Base-by-base conservation (phyloP, 2,113 vertebrate genomes). In the Myocastor coypus region DNA sequence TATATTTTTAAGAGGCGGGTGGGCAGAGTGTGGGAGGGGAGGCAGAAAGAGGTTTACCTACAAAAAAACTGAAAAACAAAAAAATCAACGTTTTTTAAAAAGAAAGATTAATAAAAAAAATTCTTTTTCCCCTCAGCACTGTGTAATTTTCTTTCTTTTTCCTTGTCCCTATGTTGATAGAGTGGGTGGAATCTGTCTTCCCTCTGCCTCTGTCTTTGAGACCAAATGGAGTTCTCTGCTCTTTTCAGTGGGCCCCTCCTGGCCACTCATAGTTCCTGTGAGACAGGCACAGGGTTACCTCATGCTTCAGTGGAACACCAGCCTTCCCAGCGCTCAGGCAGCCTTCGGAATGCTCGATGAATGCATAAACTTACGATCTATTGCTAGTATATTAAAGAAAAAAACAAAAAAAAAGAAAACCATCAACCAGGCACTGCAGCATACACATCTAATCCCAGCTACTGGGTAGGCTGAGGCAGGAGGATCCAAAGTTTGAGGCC, bases 1-100 rank as follows among this genome's bases (percentile, higher is more conserved):
- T 98, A 98, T 98, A 98, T 98, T 98, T 98, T 84, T 97, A 96
- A 98, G 94, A 97, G 97, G 95, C 64, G 96, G 97, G 95, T 40
- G 94, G 96, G 87, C 84, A 55, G 93, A 92, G 84, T 42, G 50
- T 63, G 94, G 95, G 83, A 87, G 81, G 94, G 93, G 52, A 95
- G 40, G 50, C 96, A 92, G 94, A 94, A 96, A 97, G 92, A 96
- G 95, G 96, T 97, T 98, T 98, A 97, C 96, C 93, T 95, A 96
- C 95, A 96, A 96, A 96, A 96, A 92, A 83, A 61, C 10, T 37
- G 46, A 86, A 37, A 4, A 32, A 20, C 40, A 64, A 97, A 75
- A 95, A 93, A 92, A 46, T 83, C 61, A 94, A 96, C 93, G 85
- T 97, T 97, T 97, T 97, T 97, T 30, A 96, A 97, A 92, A 95